A percentile compares a stretch with the other conserved stretches of the same genome.
Conservation (phyloP, 1,140 invertebrate genomes). For the Ostrea edulis region DNA sequence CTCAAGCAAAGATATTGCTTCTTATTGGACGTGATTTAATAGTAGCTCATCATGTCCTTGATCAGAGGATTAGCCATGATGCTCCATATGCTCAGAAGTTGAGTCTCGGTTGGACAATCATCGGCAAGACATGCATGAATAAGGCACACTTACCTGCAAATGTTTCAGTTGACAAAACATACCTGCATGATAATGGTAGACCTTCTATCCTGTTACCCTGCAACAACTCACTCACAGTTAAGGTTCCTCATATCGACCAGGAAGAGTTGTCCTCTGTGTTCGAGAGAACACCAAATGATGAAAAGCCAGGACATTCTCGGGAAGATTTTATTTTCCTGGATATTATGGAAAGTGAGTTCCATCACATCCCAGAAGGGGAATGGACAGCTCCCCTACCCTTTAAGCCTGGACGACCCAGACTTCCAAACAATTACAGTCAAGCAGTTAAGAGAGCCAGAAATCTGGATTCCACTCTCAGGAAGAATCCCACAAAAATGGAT, state of each 20-base stretch:
- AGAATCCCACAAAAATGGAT: slow-evolving; percentile 39
- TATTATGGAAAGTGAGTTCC: slow-evolving; percentile 42
- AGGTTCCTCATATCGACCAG: not conserved
- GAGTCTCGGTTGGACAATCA: slow-evolving; percentile 44
- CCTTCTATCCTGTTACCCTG: slow-evolving; percentile 28
- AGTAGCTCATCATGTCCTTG: slow-evolving; percentile 42
- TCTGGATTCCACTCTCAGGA: slow-evolving; percentile 9
- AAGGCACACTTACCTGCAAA: not conserved
- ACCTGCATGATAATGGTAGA: not conserved
- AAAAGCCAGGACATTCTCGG: slow-evolving; percentile 45
- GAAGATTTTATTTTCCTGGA: slow-evolving; percentile 35
- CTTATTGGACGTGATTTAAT: slow-evolving; percentile 50
- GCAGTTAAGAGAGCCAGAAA: slow-evolving; percentile 32
- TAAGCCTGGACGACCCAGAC: slow-evolving; percentile 20
- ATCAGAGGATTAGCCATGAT: slow-evolving; percentile 34
- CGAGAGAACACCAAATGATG: slow-evolving; percentile 20
- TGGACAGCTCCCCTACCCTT: slow-evolving; percentile 47
- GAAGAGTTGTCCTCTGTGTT: slow-evolving; percentile 17
- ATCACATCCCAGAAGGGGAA: not conserved
- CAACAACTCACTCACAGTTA: not conserved
- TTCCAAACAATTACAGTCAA: slow-evolving; percentile 42
- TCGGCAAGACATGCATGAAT: slow-evolving; percentile 43
- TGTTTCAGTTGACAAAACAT: not conserved
- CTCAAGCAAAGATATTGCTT: slow-evolving; percentile 25
- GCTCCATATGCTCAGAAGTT: slow-evolving; percentile 51